Conservation (phyloP, 2,113 vertebrate species). For the Tragelaphus scriptus region DNA sequence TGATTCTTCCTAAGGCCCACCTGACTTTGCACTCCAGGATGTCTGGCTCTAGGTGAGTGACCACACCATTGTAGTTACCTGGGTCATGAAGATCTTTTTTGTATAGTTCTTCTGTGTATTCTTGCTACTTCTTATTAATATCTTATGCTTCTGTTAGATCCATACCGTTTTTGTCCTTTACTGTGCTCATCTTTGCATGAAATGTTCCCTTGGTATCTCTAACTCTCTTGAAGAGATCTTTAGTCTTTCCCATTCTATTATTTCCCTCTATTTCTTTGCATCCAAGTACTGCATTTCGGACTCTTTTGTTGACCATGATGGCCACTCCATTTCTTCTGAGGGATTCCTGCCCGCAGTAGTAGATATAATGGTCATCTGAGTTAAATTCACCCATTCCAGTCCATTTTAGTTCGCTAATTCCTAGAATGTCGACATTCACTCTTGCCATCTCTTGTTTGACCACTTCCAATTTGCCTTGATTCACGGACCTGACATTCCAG, state of each 20-base stretch:
- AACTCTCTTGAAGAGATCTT: neutral
- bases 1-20: neutral
- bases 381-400: too few species aligned
- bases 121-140: neutral
- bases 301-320: too few species aligned
- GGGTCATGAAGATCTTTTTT: neutral
- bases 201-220: neutral
- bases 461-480: too few species aligned
- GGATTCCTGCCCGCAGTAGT: too few species aligned
- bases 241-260: neutral
- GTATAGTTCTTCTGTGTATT: neutral
- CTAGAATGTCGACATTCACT: too few species aligned
- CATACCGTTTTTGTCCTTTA: neutral
- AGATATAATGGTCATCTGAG: too few species aligned
- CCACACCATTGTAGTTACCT: neutral
- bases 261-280: neutral
- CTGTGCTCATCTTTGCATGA: neutral
- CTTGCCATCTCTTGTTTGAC: too few species aligned
- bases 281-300: too few species aligned
- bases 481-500: too few species aligned
- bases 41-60: neutral
- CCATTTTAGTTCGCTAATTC: too few species aligned
- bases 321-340: too few species aligned
- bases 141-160: neutral
- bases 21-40: neutral